These are phyloP conservation scores for Potamarius usumacintae DNA, from an alignment of 2,113 vertebrate species.

Conservation along the genomic window DNA sequence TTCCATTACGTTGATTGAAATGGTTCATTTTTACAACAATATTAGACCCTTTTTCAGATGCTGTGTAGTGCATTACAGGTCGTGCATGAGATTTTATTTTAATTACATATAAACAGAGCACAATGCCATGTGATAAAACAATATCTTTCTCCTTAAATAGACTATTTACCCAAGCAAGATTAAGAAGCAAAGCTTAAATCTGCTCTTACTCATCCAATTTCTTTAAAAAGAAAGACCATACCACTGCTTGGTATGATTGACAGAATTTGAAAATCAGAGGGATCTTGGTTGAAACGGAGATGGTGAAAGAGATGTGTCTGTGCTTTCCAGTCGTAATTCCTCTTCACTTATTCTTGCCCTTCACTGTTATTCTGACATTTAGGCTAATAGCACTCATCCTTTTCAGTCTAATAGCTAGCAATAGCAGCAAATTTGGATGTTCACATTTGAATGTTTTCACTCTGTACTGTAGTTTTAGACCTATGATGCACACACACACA, in stretches of 20 bases:
- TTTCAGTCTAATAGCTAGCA: background rate
- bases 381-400: background rate
- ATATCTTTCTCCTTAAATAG: background rate
- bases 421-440: background rate
- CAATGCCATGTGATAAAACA: background rate
- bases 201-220: background rate
- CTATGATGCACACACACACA: background rate
- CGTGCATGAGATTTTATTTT: background rate
- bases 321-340: background rate
- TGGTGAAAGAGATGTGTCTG: background rate
- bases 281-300: slow-evolving; percentile 3
- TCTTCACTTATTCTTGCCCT: background rate
- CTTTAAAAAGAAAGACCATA: background rate
- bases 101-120: background rate
- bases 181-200: background rate
- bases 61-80: background rate
- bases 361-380: background rate
- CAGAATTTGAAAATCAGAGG: background rate
- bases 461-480: too few species aligned
- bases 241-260: background rate
- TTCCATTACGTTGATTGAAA: background rate
- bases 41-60: background rate
- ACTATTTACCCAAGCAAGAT: background rate
- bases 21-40: background rate
- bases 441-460: background rate